Conservation (phyloP, 1,140 invertebrate species). For the Acromyrmex charruanus region DNA sequence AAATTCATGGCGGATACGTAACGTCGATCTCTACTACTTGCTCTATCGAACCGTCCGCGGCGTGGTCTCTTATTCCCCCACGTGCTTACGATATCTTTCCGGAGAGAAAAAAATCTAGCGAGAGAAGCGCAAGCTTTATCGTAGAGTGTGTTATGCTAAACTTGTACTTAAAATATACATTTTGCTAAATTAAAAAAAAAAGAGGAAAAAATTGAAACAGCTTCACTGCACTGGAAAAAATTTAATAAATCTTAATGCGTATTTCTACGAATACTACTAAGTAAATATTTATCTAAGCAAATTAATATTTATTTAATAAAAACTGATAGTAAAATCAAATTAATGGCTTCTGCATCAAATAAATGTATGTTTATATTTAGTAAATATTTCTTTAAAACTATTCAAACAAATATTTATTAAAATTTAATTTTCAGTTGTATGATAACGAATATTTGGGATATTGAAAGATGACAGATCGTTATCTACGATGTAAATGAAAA, state of each 20-base stretch:
- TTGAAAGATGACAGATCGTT: neutral
- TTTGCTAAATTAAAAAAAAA: neutral
- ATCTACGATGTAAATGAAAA: neutral
- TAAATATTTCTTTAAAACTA: no score
- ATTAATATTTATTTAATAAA: no score
- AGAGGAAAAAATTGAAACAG: neutral
- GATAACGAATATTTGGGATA: neutral
- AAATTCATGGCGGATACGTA: slow-evolving; percentile 69
- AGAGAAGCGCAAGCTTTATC: neutral
- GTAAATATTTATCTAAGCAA: no score
- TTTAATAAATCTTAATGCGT: no score
- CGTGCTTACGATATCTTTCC: neutral
- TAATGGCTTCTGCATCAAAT: no score
- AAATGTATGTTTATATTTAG: no score
- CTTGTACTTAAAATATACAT: neutral
- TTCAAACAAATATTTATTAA: no score
- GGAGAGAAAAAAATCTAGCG: neutral
- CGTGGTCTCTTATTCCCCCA: neutral
- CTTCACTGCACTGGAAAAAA: no score
- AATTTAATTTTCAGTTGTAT: no score
- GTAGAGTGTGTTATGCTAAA: neutral
- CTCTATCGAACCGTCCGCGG: neutral
- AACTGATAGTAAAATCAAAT: no score
- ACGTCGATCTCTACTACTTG: slow-evolving; percentile 24
- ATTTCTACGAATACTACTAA: no score